These are phyloP conservation scores for Cydia pomonella DNA, from an alignment of 1,140 invertebrate species.

Conservation along the genomic window DNA sequence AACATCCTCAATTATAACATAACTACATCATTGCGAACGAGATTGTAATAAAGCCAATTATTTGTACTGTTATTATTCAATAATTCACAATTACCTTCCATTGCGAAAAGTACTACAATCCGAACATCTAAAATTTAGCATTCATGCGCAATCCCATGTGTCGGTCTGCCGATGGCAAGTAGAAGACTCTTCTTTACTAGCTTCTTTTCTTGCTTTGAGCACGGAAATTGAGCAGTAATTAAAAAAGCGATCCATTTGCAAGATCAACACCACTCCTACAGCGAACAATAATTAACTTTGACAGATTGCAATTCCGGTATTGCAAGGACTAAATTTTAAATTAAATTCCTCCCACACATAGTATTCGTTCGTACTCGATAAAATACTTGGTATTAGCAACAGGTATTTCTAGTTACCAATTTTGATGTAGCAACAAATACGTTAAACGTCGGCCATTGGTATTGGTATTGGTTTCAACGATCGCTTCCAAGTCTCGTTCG, in stretches of 20 bases:
- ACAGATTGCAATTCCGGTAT: slow-evolving; percentile 3
- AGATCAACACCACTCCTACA: slow-evolving; percentile 29
- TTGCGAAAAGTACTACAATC: slow-evolving; percentile 3
- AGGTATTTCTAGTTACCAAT: not conserved
- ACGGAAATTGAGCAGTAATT: not conserved
- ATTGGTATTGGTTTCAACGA: not conserved
- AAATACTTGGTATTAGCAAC: slow-evolving; percentile 12
- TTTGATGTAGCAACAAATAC: slow-evolving; percentile 4
- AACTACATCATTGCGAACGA: not conserved
- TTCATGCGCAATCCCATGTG: slow-evolving; percentile 13
- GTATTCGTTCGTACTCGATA: not conserved
- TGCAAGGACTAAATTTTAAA: not conserved
- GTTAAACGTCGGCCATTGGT: not conserved
- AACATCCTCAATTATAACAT: slow-evolving; percentile 10
- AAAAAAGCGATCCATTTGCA: slow-evolving; percentile 25
- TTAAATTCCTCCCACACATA: not conserved
- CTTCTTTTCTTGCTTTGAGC: slow-evolving; percentile 1
- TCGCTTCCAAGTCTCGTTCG: slow-evolving; percentile 26
- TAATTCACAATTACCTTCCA: slow-evolving; percentile 31
- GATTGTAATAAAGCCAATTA: slow-evolving; percentile 29
- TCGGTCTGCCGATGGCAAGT: not conserved
- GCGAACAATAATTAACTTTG: slow-evolving; percentile 16
- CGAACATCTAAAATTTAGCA: not conserved
- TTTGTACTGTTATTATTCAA: slow-evolving; percentile 28
- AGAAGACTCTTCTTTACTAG: not conserved